Evolutionary conservation across 2,113 vertebrate genomes (phyloP).

Genomic region (Martes martes): DNA sequence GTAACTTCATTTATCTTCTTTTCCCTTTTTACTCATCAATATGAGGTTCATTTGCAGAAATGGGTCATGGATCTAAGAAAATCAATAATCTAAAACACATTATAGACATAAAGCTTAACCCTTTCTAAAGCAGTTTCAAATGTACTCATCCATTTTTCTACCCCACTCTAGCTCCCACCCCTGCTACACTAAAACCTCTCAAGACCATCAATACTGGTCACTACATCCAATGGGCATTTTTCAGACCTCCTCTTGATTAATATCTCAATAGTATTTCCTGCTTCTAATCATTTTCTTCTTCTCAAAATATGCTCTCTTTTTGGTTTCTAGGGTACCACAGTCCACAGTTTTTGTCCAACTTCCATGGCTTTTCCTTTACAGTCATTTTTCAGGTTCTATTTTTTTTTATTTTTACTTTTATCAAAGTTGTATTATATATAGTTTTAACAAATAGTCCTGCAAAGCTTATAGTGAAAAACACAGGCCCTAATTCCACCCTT

Average conservation of each 20-base stretch:
- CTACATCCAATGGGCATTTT: not conserved
- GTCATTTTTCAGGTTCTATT: not conserved
- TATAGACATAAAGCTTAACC: not conserved
- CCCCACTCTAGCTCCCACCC: not conserved
- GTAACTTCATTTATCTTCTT: constrained; percentile 21
- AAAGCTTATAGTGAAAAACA: not conserved
- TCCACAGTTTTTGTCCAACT: not conserved
- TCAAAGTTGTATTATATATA: not conserved
- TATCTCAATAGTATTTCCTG: not conserved
- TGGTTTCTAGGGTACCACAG: not conserved
- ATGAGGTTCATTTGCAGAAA: constrained; percentile 10
- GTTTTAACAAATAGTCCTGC: not conserved
- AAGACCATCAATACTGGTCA: not conserved
- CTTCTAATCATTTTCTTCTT: not conserved
- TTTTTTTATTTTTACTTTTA: not conserved
- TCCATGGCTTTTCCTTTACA: not conserved
- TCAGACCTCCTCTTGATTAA: not conserved
- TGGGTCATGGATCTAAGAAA: constrained; percentile 8
- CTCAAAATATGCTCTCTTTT: not conserved
- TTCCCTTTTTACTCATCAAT: constrained; percentile 6
- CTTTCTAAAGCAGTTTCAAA: constrained; percentile 9
- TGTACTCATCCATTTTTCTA: not conserved
- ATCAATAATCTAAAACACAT: constrained; percentile 33
- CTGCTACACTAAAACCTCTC: not conserved
- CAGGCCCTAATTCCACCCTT: not conserved